These are phyloP conservation scores for Lasius platythorax DNA, from an alignment of 2,888 invertebrate genomes.

Conservation along the genomic window DNA sequence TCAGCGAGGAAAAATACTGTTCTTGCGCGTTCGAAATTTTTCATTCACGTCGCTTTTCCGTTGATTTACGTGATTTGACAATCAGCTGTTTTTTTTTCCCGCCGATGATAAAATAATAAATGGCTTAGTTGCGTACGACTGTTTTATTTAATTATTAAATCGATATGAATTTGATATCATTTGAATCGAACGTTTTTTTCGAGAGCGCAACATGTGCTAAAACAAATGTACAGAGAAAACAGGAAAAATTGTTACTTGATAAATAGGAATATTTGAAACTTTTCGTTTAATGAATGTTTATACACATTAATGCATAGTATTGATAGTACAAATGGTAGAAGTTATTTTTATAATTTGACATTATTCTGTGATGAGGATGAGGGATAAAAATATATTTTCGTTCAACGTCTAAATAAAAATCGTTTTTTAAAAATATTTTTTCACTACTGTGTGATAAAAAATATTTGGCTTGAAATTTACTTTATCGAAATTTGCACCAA, in stretches of 20 bases:
- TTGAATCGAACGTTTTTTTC: neutral
- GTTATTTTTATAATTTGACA: neutral
- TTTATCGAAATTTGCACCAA: no score
- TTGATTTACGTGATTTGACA: slow-evolving; percentile 8
- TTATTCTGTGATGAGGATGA: neutral
- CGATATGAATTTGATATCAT: neutral
- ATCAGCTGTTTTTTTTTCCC: neutral
- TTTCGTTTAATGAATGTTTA: neutral
- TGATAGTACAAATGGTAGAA: no score
- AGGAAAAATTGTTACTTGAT: neutral
- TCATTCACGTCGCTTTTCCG: slow-evolving; percentile 1
- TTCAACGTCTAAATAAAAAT: neutral
- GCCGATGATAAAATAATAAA: slow-evolving; percentile 7
- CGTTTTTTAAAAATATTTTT: neutral
- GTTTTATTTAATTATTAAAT: neutral
- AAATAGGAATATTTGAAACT: neutral
- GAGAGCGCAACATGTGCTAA: neutral
- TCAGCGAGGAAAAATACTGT: slow-evolving; percentile 19
- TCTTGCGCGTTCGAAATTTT: slow-evolving; percentile 5
- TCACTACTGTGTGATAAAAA: neutral
- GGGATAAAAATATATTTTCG: neutral
- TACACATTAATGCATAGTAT: neutral
- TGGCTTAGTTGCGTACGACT: neutral
- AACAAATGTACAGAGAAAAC: neutral
- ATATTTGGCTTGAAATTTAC: neutral